Percentiles rank a stretch among this genome's conserved stretches.
Evolutionary conservation across 2,888 invertebrate species (phyloP).

Genomic region (Caenorhabditis japonica): DNA sequence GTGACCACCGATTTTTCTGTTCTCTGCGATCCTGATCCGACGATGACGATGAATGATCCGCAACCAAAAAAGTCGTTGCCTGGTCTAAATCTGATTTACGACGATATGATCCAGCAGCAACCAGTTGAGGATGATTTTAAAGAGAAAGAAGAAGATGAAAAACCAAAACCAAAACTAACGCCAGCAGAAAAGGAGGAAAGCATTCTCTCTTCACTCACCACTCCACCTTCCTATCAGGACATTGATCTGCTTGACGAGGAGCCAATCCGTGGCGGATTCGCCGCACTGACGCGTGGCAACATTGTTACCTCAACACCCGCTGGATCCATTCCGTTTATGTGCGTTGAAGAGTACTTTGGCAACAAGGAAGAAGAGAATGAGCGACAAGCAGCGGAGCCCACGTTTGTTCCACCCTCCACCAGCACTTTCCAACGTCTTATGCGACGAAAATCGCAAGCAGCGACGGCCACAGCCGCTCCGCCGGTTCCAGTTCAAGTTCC

Average conservation of each 20-base stretch:
- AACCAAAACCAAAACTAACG: background rate
- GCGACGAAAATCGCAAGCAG: conserved; percentile 25
- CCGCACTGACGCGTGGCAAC: background rate
- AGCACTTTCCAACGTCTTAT: conserved; percentile 20
- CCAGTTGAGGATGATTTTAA: background rate
- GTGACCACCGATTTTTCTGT: conserved; percentile 25
- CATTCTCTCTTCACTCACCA: background rate
- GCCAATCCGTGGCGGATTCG: conserved; percentile 1
- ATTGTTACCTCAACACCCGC: conserved; percentile 49
- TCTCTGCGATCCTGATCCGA: conserved; percentile 43
- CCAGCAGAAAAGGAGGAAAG: background rate
- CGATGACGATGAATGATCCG: conserved; percentile 1
- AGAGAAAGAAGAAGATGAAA: conserved; percentile 4
- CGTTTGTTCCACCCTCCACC: conserved; percentile 17
- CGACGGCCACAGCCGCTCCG: background rate
- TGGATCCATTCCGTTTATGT: conserved; percentile 20
- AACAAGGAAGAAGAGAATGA: conserved; percentile 12
- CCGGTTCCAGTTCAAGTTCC: background rate
- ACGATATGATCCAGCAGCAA: conserved; percentile 12
- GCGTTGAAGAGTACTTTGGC: conserved; percentile 39
- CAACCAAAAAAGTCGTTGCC: conserved; percentile 15
- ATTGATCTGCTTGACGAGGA: conserved; percentile 24
- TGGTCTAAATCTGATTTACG: conserved; percentile 30
- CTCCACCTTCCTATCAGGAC: conserved; percentile 1
- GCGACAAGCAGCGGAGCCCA: background rate